Conservation (phyloP, 2,113 vertebrate species). For the Alethe castanea region DNA sequence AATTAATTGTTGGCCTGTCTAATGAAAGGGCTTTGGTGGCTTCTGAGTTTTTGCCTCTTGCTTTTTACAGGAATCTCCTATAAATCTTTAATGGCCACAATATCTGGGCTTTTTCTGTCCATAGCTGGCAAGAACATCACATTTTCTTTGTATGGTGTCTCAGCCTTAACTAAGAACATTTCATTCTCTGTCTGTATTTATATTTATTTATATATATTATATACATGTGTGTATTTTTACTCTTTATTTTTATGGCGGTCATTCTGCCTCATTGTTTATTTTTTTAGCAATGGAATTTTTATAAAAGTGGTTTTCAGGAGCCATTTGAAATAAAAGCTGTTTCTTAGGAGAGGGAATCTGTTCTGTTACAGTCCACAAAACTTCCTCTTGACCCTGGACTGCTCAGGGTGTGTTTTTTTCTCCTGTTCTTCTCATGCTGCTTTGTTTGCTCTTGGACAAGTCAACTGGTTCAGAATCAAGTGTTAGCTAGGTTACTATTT, state of each 20-base stretch:
- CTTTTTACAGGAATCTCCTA: neutral
- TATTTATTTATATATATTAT: neutral
- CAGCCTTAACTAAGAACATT: neutral
- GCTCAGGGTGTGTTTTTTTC: neutral
- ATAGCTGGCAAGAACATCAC: neutral
- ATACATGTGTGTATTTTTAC: neutral
- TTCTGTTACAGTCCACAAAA: neutral
- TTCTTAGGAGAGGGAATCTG: neutral
- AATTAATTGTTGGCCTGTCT: constrained; percentile 9
- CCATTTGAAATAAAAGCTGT: neutral
- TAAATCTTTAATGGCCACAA: neutral
- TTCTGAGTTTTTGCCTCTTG: neutral
- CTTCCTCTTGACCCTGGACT: neutral
- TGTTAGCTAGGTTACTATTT: neutral
- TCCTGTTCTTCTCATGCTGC: neutral
- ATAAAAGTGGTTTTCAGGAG: neutral
- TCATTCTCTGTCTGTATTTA: neutral
- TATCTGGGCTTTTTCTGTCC: neutral
- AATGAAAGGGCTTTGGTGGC: neutral
- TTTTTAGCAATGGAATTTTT: constrained; percentile 25
- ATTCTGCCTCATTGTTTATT: neutral
- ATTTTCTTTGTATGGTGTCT: neutral
- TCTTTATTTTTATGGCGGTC: neutral
- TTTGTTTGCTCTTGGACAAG: neutral
- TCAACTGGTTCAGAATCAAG: neutral